Conservation (phyloP, 2,113 vertebrate species). For the Neolamprologus longior region DNA sequence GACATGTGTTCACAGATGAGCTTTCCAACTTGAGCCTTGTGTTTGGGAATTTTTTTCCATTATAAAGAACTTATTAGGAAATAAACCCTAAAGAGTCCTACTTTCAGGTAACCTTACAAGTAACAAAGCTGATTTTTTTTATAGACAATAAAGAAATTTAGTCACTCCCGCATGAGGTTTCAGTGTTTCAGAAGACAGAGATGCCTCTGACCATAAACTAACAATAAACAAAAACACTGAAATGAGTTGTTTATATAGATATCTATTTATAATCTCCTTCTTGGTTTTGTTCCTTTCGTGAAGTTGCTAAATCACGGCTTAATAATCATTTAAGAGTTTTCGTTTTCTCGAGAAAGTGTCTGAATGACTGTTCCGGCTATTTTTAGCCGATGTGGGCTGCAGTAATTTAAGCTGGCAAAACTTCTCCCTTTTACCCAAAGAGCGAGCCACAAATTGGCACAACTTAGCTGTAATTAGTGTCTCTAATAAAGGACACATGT, state of each 20-base stretch:
- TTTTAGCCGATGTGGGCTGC: neutral
- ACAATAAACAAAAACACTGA: neutral
- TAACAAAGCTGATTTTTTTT: neutral
- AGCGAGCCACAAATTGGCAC: conserved; percentile 18
- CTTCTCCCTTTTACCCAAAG: neutral
- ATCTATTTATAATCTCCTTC: neutral
- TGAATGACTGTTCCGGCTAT: neutral
- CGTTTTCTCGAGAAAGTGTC: neutral
- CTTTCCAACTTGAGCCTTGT: neutral
- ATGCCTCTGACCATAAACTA: neutral
- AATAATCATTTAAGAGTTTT: neutral
- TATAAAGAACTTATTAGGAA: neutral
- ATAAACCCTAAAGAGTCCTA: neutral
- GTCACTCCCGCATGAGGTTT: neutral
- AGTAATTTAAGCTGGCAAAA: neutral
- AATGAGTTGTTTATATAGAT: neutral
- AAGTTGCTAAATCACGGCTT: neutral
- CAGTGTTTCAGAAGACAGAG: neutral
- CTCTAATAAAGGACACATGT: neutral
- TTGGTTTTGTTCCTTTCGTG: neutral
- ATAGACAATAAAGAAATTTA: neutral
- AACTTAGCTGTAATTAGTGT: neutral
- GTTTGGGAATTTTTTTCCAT: neutral
- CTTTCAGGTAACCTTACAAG: neutral
- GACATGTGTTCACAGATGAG: neutral